Percentiles rank a stretch among this genome's conserved stretches.
These are phyloP conservation scores for Melanaphis sacchari DNA, from an alignment of 1,140 invertebrate genomes.

Conservation along the genomic window DNA sequence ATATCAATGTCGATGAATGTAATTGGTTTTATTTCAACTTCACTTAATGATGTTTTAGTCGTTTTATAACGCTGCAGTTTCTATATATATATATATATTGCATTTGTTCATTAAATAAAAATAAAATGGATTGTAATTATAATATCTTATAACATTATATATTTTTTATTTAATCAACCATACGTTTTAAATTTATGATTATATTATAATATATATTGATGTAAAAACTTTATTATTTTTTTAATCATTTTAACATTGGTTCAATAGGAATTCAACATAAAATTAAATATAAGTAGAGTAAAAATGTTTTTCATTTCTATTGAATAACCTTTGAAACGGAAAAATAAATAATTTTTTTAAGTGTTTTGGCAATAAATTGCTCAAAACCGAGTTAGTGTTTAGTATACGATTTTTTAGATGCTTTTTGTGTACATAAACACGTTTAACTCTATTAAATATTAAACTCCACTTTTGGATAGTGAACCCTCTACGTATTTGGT, in stretches of 20 bases:
- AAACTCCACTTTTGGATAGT: constrained; percentile 54
- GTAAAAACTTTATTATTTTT: background rate
- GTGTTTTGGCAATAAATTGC: constrained; percentile 36
- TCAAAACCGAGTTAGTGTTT: constrained; percentile 9
- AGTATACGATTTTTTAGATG: constrained; percentile 1
- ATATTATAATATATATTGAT: background rate
- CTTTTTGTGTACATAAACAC: constrained; percentile 36
- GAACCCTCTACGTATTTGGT: constrained; percentile 44
- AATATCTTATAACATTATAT: background rate
- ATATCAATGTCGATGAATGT: background rate
- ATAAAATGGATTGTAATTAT: background rate
- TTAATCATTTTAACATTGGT: background rate
- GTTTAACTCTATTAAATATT: constrained; percentile 56
- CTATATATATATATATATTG: no score
- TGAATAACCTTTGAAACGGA: background rate
- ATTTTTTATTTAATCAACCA: background rate
- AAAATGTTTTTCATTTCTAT: background rate
- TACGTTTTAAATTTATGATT: background rate
- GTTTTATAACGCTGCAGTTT: background rate
- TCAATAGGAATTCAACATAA: background rate
- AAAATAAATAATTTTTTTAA: constrained; percentile 41
- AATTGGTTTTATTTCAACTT: background rate
- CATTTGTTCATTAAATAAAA: background rate
- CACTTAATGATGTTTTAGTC: background rate
- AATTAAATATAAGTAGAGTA: background rate